Percentiles rank a stretch among this genome's conserved stretches.
These are phyloP conservation scores for Anthonomus grandis DNA, from an alignment of 1,140 invertebrate species.

Conservation along the genomic window DNA sequence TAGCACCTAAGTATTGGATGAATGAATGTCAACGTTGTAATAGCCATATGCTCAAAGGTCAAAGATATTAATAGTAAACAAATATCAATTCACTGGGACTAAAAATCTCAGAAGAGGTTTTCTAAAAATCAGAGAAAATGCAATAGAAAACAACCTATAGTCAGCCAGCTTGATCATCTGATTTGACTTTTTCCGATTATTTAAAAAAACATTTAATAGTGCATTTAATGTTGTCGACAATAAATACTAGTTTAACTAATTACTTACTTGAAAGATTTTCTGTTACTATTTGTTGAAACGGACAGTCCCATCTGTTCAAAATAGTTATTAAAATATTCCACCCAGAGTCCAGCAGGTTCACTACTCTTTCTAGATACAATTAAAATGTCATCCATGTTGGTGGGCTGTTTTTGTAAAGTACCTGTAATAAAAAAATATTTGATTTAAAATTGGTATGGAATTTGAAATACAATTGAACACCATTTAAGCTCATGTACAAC, in stretches of 20 bases:
- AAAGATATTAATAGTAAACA: too few relatives aligned
- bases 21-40: too few relatives aligned
- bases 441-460: background rate
- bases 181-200: background rate
- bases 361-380: conserved; percentile 73
- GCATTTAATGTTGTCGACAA: too few relatives aligned
- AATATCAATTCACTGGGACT: too few relatives aligned
- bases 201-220: background rate
- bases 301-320: conserved; percentile 84
- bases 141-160: too few relatives aligned
- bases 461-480: background rate
- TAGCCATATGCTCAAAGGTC: too few relatives aligned
- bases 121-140: too few relatives aligned
- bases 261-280: conserved; percentile 44
- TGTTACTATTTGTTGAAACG: conserved; percentile 62
- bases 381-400: conserved; percentile 74
- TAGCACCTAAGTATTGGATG: too few relatives aligned
- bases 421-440: conserved; percentile 34
- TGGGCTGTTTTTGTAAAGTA: conserved; percentile 27
- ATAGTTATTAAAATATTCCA: conserved; percentile 73
- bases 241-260: conserved; percentile 1
- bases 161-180: too few relatives aligned
- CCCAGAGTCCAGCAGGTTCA: conserved; percentile 70
- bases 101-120: too few relatives aligned
- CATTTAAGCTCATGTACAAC: too few relatives aligned